Conservation (phyloP, 2,797 vertebrate genomes). For the Muscicapa comitata region DNA sequence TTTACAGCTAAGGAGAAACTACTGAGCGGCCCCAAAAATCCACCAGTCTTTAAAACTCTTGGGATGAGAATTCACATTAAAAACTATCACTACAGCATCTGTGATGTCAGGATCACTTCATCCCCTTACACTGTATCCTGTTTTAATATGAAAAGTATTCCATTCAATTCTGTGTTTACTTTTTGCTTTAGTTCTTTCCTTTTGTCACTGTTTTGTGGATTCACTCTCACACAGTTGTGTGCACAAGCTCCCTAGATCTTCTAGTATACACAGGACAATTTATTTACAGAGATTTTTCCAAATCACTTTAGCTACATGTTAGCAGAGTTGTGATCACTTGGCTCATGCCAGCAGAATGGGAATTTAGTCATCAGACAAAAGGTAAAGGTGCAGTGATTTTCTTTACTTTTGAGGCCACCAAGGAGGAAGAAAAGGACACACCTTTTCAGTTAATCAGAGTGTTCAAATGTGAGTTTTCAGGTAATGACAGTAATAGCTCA, state of each 20-base stretch:
- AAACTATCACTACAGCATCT: not conserved
- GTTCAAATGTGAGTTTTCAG: not conserved
- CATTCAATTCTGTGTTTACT: not conserved
- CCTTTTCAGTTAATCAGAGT: not conserved
- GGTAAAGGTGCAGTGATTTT: not conserved
- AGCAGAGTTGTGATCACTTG: not conserved
- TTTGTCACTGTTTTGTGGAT: not conserved
- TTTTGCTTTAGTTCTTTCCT: slow-evolving; percentile 4
- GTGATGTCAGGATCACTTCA: not conserved
- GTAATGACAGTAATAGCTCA: not conserved
- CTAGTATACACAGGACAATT: not conserved
- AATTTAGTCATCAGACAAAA: not conserved
- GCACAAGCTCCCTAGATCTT: not conserved
- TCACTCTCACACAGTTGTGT: not conserved
- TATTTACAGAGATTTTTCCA: not conserved
- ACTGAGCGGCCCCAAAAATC: not conserved
- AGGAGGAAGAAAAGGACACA: not conserved
- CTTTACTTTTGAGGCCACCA: not conserved
- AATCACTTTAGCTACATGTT: not conserved
- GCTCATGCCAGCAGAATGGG: not conserved
- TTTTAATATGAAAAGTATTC: not conserved
- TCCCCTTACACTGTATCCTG: not conserved
- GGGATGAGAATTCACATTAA: not conserved
- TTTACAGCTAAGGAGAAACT: not conserved
- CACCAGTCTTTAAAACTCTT: not conserved